A percentile compares a stretch with the other conserved stretches of the same genome.
Evolutionary conservation across 1,140 invertebrate species (phyloP).

Genomic region (Samia ricini): DNA sequence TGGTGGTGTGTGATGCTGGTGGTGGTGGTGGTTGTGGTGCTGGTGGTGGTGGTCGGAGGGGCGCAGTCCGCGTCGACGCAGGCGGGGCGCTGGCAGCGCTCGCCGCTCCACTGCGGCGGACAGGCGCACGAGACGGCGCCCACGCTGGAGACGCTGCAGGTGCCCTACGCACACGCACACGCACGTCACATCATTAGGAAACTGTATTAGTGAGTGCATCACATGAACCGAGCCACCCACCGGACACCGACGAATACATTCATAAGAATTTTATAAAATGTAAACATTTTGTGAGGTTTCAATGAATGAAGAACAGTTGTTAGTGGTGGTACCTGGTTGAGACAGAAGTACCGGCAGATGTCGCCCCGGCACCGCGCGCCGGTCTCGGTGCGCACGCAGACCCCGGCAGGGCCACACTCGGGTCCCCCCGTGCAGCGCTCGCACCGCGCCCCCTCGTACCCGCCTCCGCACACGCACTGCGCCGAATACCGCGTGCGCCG

Average conservation of each 20-base stretch:
- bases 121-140: slow-evolving; percentile 79
- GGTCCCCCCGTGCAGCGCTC: slow-evolving; percentile 74
- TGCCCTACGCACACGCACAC: slow-evolving; percentile 40
- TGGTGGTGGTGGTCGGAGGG: not conserved
- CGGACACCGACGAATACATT: no score
- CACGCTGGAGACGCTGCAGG: slow-evolving; percentile 47
- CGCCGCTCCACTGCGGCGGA: slow-evolving; percentile 75
- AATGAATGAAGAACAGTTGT: no score
- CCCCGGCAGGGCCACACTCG: slow-evolving; percentile 42
- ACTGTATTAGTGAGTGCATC: not conserved
- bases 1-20: not conserved
- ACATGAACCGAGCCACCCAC: no score
- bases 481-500: slow-evolving; percentile 63
- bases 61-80: slow-evolving; percentile 29
- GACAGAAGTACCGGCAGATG: slow-evolving; percentile 36
- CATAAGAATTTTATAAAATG: not conserved
- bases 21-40: not conserved
- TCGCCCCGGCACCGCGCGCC: slow-evolving; percentile 9
- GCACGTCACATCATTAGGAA: not conserved
- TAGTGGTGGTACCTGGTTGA: slow-evolving; percentile 34
- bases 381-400: slow-evolving; percentile 32
- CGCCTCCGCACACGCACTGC: slow-evolving; percentile 79
- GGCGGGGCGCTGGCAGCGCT: slow-evolving; percentile 66
- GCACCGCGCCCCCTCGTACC: slow-evolving; percentile 79
- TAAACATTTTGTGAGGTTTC: not conserved